Conservation (phyloP, 2,888 invertebrate genomes). For the Thymelicus acteon region DNA sequence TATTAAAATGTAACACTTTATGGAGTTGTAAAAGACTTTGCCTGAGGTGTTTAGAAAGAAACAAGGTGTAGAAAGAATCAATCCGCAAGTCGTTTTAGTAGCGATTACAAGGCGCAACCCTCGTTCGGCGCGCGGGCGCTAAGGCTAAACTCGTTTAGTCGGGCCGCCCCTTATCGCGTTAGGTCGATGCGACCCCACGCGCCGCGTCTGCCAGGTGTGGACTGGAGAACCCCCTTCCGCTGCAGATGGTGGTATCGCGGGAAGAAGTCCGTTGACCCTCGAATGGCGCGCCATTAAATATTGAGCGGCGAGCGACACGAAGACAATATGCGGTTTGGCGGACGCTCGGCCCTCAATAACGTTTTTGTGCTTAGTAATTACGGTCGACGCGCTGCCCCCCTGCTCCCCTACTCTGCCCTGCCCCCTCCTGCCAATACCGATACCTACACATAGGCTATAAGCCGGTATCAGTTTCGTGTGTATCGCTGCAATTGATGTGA, state of each 20-base stretch:
- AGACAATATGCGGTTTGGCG: slow-evolving; percentile 36
- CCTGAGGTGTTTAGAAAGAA: background rate
- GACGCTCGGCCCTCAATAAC: slow-evolving; percentile 23
- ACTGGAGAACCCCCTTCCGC: slow-evolving; percentile 58
- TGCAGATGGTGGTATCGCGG: slow-evolving; percentile 61
- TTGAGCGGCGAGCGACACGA: slow-evolving; percentile 43
- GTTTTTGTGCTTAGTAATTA: slow-evolving; percentile 32
- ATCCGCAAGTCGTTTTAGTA: slow-evolving; percentile 23
- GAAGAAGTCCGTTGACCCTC: slow-evolving; percentile 53
- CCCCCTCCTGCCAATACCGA: background rate
- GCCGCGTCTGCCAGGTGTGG: slow-evolving; percentile 70
- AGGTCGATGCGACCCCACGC: slow-evolving; percentile 68
- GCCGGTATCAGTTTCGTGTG: slow-evolving; percentile 2
- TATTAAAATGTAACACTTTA: background rate
- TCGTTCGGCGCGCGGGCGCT: slow-evolving; percentile 56
- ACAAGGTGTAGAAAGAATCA: slow-evolving; percentile 18
- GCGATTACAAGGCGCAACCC: slow-evolving; percentile 44
- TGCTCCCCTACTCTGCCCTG: background rate
- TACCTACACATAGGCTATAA: background rate
- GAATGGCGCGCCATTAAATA: slow-evolving; percentile 42
- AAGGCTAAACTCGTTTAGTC: slow-evolving; percentile 62
- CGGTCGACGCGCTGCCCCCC: slow-evolving; percentile 8
- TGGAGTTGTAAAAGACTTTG: background rate
- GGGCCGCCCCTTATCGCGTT: slow-evolving; percentile 60
- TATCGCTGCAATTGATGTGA: background rate